Evolutionary conservation across 2,888 invertebrate species (phyloP), one percentile per base, ranked within the genome.

Genomic region (Helleia helle): DNA sequence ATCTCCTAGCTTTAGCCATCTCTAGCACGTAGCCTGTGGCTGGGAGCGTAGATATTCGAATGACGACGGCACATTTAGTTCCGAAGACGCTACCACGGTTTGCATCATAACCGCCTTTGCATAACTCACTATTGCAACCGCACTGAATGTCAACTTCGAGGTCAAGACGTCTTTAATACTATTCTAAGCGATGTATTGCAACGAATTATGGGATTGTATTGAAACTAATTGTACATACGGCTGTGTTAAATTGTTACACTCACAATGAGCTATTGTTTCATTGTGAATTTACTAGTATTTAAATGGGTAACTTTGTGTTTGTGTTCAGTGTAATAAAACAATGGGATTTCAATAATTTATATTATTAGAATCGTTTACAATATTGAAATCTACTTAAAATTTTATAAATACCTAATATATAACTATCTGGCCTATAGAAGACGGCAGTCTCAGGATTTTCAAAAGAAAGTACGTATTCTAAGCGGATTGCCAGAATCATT

Each of bases 61-160:
- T 59, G 50, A 42, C 40, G 49, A 49, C 48, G 51, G 47, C 43
- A 47, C 47, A 48, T 44, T 50, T 42, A 47, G 42, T 48, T 31
- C 30, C 53, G 54, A 69, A 71, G 73, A 71, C 55, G 67, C 58
- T 59, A 58, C 55, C 51, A 51, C 51, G 47, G 50, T 60, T 75
- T 71, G 70, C 68, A 67, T 66, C 71, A 72, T 55, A 52, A 51
- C 60, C 54, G 59, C 66, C 63, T 70, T 72, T 73, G 69, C 75
- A 73, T 74, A 73, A 76, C 65, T 62, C 62, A 66, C 65, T 65
- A 71, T 70, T 71, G 68, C 71, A 62, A 59, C 56, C 53, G 52
- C 55, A 54, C 56, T 70, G 69, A 74, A 76, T 79, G 74, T 71
- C 74, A 76, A 68, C 66, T 56, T 54, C 62, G 66, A 68, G 67